Base-by-base conservation (phyloP, 2,113 vertebrate species). In the Excalfactoria chinensis region DNA sequence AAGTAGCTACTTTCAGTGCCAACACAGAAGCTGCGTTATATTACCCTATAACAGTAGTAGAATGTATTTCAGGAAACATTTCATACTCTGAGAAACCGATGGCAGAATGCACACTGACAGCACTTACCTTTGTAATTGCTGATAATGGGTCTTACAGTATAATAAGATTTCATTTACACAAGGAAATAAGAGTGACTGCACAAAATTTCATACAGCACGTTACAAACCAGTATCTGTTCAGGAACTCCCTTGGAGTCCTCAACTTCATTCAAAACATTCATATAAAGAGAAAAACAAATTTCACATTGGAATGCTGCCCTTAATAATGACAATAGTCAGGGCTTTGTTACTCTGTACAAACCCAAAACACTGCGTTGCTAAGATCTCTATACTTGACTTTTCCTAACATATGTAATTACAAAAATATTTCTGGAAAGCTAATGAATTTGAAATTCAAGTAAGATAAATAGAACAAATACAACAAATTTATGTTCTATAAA, bases 1-100 rank as follows among this genome's bases (percentile, higher is more conserved):
- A 97, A 97, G 93, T 84, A 97, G 93, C 51, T 95, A 85, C 81
- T 95, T 83, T 96, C 93, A 85, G 84, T 94, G 91, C 95, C 95
- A 97, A 89, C 78, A 82, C 80, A 95, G 86, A 96, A 95, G 60
- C 89, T 76, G 80, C 7, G 14, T 84, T 96, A 87, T 90, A 93
- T 93, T 96, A 95, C 84, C 84, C 95, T 95, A 60, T 70, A 96
- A 96, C 70, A 78, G 93, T 11, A 95, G 78, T 75, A 93, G 73
- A 95, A 85, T 5, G 3, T 95, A 96, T 91, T 97, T 95, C 68
- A 95, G 60, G 43, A 96, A 97, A 83, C 70, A 84, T 81, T 97
- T 97, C 79, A 72, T 58, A 90, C 80, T 90, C 64, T 20, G 76
- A 96, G 93, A 96, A 96, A 88, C 78, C 62, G 70, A 56, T 95